phyloP scores from a whole-genome alignment of 2,888 invertebrate species.

The Leistus spinibarbis region DNA sequence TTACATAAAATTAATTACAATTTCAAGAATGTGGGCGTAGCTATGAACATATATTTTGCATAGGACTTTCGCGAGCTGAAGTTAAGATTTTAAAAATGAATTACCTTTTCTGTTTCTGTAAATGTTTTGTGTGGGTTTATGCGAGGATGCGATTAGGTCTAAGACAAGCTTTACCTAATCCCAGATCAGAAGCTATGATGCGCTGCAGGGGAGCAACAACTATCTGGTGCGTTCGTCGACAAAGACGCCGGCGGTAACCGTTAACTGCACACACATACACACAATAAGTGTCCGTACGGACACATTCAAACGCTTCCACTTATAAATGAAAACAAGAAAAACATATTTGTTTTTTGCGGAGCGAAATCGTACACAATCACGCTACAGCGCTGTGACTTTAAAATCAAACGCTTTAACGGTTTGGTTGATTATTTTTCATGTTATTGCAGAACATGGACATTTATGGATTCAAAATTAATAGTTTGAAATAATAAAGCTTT shows the following conservation, averaged over 20 bases:
- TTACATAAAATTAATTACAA: too few relatives aligned
- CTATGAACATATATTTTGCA: too few relatives aligned
- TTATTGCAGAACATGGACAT: too few relatives aligned
- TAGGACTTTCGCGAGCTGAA: too few relatives aligned
- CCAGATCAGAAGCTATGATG: slow-evolving; percentile 12
- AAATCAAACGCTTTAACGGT: too few relatives aligned
- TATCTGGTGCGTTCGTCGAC: slow-evolving; percentile 4
- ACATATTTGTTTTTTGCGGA: not conserved
- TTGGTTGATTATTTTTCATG: too few relatives aligned
- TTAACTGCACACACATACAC: slow-evolving; percentile 4
- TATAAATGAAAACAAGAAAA: slow-evolving; percentile 17
- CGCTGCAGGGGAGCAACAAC: slow-evolving; percentile 21
- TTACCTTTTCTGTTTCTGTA: too few relatives aligned
- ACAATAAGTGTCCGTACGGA: slow-evolving; percentile 32
- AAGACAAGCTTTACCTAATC: slow-evolving; percentile 30
- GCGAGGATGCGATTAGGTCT: not conserved
- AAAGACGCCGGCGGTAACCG: slow-evolving; percentile 15
- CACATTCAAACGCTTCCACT: slow-evolving; percentile 20
- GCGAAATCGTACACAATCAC: not conserved
- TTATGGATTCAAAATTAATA: too few relatives aligned
- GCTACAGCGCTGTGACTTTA: not conserved
- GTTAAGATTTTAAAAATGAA: too few relatives aligned
- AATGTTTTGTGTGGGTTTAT: not conserved
- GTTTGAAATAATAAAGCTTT: too few relatives aligned
- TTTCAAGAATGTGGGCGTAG: too few relatives aligned